Evolutionary conservation across 1,140 invertebrate genomes (phyloP).

Genomic region (Tetragnatha versicolor): DNA sequence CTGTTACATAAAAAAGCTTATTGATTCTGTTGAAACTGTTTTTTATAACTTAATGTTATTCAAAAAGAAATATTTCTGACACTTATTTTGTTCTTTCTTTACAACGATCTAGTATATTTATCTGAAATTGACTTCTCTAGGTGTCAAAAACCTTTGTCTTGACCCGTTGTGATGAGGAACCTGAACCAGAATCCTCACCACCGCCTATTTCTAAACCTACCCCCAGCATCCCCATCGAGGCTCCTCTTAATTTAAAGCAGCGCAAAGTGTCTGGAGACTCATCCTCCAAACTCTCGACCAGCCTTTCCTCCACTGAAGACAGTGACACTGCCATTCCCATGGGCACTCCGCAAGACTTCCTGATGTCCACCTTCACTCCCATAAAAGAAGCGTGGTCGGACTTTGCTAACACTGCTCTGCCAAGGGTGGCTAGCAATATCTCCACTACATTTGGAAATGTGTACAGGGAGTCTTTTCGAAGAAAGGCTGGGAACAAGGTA

Average conservation of each 20-base stretch:
- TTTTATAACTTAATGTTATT: no score
- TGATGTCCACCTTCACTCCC: slow-evolving; percentile 56
- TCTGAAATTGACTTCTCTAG: no score
- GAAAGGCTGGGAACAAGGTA: slow-evolving; percentile 35
- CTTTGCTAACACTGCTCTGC: slow-evolving; percentile 26
- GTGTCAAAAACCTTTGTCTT: slow-evolving; percentile 35
- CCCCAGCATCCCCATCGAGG: slow-evolving; percentile 61
- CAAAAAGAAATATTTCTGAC: no score
- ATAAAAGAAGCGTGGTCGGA: slow-evolving; percentile 57
- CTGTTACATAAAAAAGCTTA: no score
- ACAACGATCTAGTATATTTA: no score
- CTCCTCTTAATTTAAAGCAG: slow-evolving; percentile 64
- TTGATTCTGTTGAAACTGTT: no score
- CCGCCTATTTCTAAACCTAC: background rate
- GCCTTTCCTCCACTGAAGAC: slow-evolving; percentile 13
- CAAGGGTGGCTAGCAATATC: slow-evolving; percentile 36
- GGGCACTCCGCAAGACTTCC: slow-evolving; percentile 45
- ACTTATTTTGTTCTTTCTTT: no score
- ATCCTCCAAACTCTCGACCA: slow-evolving; percentile 20
- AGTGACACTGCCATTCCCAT: background rate
- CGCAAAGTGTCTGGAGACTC: slow-evolving; percentile 36
- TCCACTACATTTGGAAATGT: slow-evolving; percentile 46
- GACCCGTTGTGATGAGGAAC: slow-evolving; percentile 52
- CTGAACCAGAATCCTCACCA: slow-evolving; percentile 24
- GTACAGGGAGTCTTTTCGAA: slow-evolving; percentile 36